phyloP scores from a whole-genome alignment of 2,113 vertebrate genomes.

The Leucoraja erinaceus region DNA sequence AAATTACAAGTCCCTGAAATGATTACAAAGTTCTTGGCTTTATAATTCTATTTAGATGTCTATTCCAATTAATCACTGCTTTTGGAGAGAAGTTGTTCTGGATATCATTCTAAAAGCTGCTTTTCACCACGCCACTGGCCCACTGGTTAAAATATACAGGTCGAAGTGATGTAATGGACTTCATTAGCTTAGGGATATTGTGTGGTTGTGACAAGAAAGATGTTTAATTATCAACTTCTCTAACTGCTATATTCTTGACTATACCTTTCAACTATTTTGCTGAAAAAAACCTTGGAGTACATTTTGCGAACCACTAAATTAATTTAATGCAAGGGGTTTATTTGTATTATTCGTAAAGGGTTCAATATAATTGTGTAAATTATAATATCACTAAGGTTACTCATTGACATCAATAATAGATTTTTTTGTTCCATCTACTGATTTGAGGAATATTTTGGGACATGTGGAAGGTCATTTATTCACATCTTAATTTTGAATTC shows the following conservation, averaged over 20 bases:
- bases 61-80: too few species aligned
- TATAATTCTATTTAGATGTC: too few species aligned
- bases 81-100: too few species aligned
- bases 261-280: neutral
- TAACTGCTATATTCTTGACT: neutral
- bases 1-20: too few species aligned
- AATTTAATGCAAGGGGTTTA: neutral
- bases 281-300: neutral
- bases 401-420: neutral
- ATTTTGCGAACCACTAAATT: too few species aligned
- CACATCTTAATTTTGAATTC: neutral
- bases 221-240: neutral
- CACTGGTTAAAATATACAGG: too few species aligned
- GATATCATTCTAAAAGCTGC: too few species aligned
- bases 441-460: neutral
- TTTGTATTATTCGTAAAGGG: neutral
- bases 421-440: neutral
- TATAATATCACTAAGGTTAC: neutral
- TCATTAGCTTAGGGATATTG: neutral
- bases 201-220: neutral
- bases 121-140: too few species aligned
- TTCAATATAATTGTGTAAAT: neutral
- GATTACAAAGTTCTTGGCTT: too few species aligned
- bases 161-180: too few species aligned
- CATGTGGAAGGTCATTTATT: neutral